Percentiles rank a stretch among this genome's conserved stretches.
Evolutionary conservation across 2,113 vertebrate genomes (phyloP).

Genomic region (Oryzias curvinotus): DNA sequence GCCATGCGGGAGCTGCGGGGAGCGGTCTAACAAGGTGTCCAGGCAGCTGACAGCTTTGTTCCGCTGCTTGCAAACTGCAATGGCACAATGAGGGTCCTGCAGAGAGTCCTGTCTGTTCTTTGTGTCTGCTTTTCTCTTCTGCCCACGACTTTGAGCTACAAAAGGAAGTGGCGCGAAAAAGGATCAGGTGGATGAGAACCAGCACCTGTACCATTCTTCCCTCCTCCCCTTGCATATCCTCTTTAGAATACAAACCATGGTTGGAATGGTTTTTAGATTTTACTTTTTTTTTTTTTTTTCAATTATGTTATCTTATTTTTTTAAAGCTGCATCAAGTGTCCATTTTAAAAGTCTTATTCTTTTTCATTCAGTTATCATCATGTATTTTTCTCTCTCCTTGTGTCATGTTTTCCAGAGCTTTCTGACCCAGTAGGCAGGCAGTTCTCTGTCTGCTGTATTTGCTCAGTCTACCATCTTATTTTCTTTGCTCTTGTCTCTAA

Average conservation of each 20-base stretch:
- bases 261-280: slow-evolving; percentile 2
- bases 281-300: background rate
- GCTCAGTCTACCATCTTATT: slow-evolving; percentile 45
- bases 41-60: slow-evolving; percentile 75
- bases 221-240: slow-evolving; percentile 7
- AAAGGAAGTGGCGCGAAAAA: slow-evolving; percentile 43
- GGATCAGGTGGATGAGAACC: slow-evolving; percentile 65
- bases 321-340: background rate
- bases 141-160: slow-evolving; percentile 54
- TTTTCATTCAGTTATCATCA: background rate
- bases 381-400: slow-evolving; percentile 1
- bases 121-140: slow-evolving; percentile 60
- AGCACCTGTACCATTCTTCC: slow-evolving; percentile 16
- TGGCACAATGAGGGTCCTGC: slow-evolving; percentile 69
- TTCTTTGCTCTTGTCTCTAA: slow-evolving; percentile 62
- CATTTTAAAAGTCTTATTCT: background rate
- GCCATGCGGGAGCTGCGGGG: slow-evolving; percentile 65
- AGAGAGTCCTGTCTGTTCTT: slow-evolving; percentile 72
- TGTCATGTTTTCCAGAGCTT: slow-evolving; percentile 28
- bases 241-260: slow-evolving; percentile 17
- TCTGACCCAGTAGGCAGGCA: slow-evolving; percentile 27
- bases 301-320: slow-evolving; percentile 1
- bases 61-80: slow-evolving; percentile 44
- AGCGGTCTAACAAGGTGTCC: slow-evolving; percentile 73
- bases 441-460: slow-evolving; percentile 50